A percentile compares a stretch with the other conserved stretches of the same genome.
phyloP scores from a whole-genome alignment of 2,113 vertebrate genomes.

The Chelonoidis abingdonii region DNA sequence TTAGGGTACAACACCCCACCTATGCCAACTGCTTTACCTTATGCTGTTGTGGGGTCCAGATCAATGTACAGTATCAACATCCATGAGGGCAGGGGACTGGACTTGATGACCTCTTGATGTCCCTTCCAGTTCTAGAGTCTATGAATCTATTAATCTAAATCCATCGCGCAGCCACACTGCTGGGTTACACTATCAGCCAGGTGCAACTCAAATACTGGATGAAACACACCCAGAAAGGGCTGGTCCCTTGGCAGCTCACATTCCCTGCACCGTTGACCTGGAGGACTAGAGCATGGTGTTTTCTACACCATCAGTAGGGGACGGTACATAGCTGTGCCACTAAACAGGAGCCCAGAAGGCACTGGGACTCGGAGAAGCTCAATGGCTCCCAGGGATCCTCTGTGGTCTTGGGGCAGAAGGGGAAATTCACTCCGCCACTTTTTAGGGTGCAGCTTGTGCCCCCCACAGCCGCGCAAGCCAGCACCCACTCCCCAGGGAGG shows the following conservation, averaged over 20 bases:
- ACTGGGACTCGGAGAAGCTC: not conserved
- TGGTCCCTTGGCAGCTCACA: not conserved
- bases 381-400: too few species aligned
- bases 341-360: not conserved
- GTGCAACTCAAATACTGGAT: not conserved
- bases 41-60: not conserved
- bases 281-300: not conserved
- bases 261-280: not conserved
- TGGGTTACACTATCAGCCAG: not conserved
- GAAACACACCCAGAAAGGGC: not conserved
- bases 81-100: too few species aligned
- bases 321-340: too few species aligned
- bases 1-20: not conserved
- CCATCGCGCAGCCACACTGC: not conserved
- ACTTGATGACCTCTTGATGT: too few species aligned
- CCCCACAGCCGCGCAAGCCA: too few species aligned
- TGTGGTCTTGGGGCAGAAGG: too few species aligned
- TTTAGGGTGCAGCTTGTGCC: too few species aligned
- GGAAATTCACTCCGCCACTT: too few species aligned
- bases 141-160: too few species aligned
- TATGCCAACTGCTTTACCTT: not conserved
- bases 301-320: not conserved
- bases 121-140: too few species aligned
- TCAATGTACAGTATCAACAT: not conserved
- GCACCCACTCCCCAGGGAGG: too few species aligned